Conservation (phyloP, 2,888 invertebrate genomes). For the Diarsia brunnea region DNA sequence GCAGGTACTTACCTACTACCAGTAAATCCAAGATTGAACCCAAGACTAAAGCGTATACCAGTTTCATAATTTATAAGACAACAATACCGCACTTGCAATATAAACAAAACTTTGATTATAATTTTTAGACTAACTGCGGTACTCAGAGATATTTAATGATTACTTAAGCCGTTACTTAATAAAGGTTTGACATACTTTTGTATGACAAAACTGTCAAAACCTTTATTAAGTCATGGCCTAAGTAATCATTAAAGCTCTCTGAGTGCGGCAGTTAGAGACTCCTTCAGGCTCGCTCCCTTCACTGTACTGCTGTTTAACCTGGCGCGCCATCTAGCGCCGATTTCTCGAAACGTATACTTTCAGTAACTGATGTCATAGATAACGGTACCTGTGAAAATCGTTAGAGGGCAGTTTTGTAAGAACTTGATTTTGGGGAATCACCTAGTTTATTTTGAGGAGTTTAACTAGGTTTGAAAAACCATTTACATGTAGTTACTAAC, state of each 20-base stretch:
- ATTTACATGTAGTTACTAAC: neutral
- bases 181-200: too few relatives aligned
- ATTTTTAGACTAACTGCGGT: neutral
- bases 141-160: too few relatives aligned
- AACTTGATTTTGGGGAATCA: neutral
- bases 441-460: neutral
- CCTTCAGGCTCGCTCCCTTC: neutral
- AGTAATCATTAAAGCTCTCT: too few relatives aligned
- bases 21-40: neutral
- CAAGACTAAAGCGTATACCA: too few relatives aligned
- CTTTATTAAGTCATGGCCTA: too few relatives aligned
- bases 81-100: neutral
- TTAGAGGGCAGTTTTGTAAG: constrained; percentile 45
- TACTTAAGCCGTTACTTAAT: too few relatives aligned
- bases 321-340: constrained; percentile 44
- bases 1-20: neutral
- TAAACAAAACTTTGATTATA: neutral
- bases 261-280: too few relatives aligned
- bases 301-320: neutral
- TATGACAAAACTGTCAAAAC: too few relatives aligned
- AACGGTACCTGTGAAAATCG: constrained; percentile 8
- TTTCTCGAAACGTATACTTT: constrained; percentile 6
- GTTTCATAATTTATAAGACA: neutral
- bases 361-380: neutral
- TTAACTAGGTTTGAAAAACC: neutral